phyloP scores from a whole-genome alignment of 2,113 vertebrate genomes.

The Malurus elegans region DNA sequence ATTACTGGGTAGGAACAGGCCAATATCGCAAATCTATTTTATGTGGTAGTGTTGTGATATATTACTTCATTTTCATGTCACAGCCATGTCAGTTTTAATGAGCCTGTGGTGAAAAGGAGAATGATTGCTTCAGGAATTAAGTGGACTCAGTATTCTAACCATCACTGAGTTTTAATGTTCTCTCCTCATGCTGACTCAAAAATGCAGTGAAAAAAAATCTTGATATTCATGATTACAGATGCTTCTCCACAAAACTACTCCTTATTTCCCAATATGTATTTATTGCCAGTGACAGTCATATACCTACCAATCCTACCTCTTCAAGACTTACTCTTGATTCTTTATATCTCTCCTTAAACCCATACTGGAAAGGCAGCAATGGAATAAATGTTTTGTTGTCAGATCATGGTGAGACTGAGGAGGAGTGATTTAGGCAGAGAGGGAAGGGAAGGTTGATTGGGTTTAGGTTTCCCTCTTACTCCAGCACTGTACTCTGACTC shows the following conservation, averaged over 20 bases:
- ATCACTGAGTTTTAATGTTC: accelerated
- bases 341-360: background rate
- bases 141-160: accelerated
- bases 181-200: background rate
- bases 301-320: background rate
- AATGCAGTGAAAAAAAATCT: background rate
- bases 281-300: background rate
- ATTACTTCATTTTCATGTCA: background rate
- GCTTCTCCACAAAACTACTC: background rate
- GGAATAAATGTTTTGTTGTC: background rate
- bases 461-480: background rate
- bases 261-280: background rate
- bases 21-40: background rate
- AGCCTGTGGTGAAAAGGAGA: background rate
- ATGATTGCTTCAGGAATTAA: background rate
- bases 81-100: background rate
- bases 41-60: background rate
- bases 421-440: background rate
- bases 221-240: background rate
- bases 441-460: background rate
- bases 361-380: background rate
- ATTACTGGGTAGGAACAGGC: background rate
- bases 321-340: background rate
- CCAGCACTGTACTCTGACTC: background rate
- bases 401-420: background rate